A percentile compares a stretch with the other conserved stretches of the same genome.
phyloP scores from a whole-genome alignment of 2,888 invertebrate species.

The Corythucha ciliata region DNA sequence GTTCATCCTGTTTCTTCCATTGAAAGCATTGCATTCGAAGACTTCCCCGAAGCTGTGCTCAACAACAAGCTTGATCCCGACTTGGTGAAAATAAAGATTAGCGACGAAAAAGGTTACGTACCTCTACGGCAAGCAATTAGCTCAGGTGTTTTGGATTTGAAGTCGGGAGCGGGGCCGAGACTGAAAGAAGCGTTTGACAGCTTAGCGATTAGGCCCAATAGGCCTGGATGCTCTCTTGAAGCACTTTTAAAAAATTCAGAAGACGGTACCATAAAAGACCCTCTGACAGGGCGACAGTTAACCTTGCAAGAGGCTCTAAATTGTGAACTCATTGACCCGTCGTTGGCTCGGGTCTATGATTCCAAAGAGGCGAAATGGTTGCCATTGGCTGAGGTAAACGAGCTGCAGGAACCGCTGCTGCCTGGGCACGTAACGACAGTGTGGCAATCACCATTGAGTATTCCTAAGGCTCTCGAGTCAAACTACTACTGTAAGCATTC shows the following conservation, averaged over 20 bases:
- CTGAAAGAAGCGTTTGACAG: conserved; percentile 13
- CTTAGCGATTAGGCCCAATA: conserved; percentile 39
- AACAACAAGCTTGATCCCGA: conserved; percentile 23
- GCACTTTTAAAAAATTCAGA: no score
- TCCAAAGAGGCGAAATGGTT: no score
- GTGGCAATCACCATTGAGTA: no score
- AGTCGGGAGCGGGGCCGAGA: conserved; percentile 49
- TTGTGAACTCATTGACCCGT: conserved; percentile 68
- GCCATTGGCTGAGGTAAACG: no score
- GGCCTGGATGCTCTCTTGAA: conserved; percentile 32
- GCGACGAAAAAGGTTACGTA: conserved; percentile 43
- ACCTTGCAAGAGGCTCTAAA: conserved; percentile 67
- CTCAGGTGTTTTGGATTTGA: conserved; percentile 64
- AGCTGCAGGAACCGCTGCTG: no score
- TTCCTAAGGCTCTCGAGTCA: conserved; percentile 15
- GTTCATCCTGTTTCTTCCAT: no score
- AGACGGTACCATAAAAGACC: conserved; percentile 35
- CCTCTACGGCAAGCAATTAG: conserved; percentile 74
- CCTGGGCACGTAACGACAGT: no score
- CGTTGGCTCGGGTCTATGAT: no score
- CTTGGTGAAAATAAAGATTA: conserved; percentile 19
- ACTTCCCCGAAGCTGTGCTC: conserved; percentile 20
- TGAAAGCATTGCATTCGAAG: no score
- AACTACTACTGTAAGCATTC: conserved; percentile 60
- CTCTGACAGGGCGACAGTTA: conserved; percentile 20